These are phyloP conservation scores for Chymomyza procnemis DNA, from an alignment of 2,888 invertebrate species.

Conservation along the genomic window DNA sequence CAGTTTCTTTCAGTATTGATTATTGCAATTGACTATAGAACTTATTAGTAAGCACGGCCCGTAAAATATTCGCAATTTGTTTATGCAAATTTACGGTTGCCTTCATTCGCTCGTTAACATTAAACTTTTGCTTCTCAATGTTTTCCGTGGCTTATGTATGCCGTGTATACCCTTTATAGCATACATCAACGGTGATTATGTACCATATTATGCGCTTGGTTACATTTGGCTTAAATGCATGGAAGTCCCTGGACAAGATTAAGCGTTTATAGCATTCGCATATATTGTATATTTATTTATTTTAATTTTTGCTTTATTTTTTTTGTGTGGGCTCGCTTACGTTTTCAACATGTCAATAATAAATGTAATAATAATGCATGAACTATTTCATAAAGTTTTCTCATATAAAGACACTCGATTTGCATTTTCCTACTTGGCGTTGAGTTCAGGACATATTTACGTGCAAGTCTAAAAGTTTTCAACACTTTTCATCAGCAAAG, in stretches of 20 bases:
- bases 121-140: background rate
- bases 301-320: no score
- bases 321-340: background rate
- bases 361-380: constrained; percentile 8
- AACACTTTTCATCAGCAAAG: constrained; percentile 21
- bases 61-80: background rate
- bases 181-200: background rate
- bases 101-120: background rate
- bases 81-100: background rate
- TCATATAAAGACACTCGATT: constrained; percentile 16
- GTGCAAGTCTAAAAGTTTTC: constrained; percentile 20
- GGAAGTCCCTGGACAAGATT: background rate
- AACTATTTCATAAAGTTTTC: constrained; percentile 11
- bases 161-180: background rate
- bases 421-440: constrained; percentile 9
- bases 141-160: background rate
- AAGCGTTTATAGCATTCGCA: background rate
- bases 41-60: background rate
- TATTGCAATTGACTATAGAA: background rate
- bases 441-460: constrained; percentile 15
- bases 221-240: background rate
- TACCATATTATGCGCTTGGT: background rate
- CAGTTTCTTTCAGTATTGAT: background rate
- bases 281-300: background rate
- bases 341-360: background rate